Evolutionary conservation across 2,113 vertebrate genomes (phyloP).

Genomic region (Bothrops jararaca): DNA sequence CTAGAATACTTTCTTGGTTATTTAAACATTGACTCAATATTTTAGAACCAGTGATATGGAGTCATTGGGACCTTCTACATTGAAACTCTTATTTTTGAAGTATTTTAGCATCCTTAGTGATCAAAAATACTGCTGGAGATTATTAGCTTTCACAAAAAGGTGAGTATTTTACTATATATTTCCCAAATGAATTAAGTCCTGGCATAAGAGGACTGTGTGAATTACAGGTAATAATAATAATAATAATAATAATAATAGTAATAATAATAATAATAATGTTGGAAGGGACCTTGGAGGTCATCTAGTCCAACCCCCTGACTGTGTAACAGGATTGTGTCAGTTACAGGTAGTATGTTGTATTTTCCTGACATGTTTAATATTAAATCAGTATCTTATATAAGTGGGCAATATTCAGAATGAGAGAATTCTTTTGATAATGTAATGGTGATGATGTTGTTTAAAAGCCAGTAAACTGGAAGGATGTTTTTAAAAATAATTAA

Average conservation of each 20-base stretch:
- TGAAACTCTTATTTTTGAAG: not conserved
- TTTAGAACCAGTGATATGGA: not conserved
- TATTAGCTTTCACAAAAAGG: not conserved
- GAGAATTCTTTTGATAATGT: conserved; percentile 11
- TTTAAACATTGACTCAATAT: not conserved
- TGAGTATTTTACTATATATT: not conserved
- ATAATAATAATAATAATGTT: no score
- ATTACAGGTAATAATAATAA: no score
- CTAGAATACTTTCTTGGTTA: not conserved
- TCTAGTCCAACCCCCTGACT: no score
- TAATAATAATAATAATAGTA: no score
- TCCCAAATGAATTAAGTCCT: not conserved
- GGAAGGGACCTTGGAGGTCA: no score
- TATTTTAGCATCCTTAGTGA: not conserved
- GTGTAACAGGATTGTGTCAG: not conserved
- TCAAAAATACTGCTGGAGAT: not conserved
- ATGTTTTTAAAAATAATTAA: not conserved
- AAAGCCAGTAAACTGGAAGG: not conserved
- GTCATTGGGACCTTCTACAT: not conserved
- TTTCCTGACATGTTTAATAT: not conserved
- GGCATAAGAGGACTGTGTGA: not conserved
- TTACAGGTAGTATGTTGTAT: not conserved
- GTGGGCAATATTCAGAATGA: not conserved
- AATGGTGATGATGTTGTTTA: not conserved
- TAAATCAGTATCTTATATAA: conserved; percentile 1